Conservation (phyloP, 92 coral and sea anemone genomes). For the Heliopora coerulea region DNA sequence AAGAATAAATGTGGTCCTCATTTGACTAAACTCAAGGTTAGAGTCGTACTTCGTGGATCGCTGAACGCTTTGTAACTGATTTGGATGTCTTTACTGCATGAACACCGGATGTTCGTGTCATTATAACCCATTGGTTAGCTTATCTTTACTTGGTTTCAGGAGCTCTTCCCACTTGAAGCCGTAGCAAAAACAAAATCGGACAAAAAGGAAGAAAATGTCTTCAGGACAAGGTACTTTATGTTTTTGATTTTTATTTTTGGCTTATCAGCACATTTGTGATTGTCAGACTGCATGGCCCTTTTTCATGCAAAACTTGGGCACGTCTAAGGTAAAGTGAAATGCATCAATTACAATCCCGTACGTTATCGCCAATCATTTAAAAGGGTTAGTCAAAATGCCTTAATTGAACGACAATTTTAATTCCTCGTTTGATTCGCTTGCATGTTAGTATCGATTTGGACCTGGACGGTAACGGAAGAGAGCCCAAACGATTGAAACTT, state of each 20-base stretch:
- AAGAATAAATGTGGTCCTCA: constrained; percentile 68
- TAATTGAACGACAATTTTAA: too few species aligned
- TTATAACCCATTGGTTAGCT: too few species aligned
- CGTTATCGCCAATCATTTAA: too few species aligned
- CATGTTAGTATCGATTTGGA: constrained; percentile 36
- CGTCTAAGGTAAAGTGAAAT: too few species aligned
- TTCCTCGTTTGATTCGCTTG: not conserved
- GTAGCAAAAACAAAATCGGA: constrained; percentile 69
- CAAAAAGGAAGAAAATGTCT: constrained; percentile 70
- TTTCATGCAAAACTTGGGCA: too few species aligned
- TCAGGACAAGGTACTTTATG: constrained; percentile 60
- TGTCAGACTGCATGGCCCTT: too few species aligned
- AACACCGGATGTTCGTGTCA: too few species aligned
- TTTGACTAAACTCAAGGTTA: constrained; percentile 68
- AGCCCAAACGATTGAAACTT: constrained; percentile 57
- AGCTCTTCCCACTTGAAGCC: constrained; percentile 72
- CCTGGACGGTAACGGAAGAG: constrained; percentile 53
- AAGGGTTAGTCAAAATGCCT: too few species aligned
- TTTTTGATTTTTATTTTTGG: not conserved
- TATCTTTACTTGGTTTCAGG: constrained; percentile 46
- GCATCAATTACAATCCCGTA: too few species aligned
- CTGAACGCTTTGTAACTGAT: too few species aligned
- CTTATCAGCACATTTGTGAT: too few species aligned
- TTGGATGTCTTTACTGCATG: too few species aligned
- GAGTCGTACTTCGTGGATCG: not conserved